Percentiles rank a stretch among this genome's conserved stretches.
Evolutionary conservation across 2,113 vertebrate species (phyloP).

Genomic region (Urocolius indicus): DNA sequence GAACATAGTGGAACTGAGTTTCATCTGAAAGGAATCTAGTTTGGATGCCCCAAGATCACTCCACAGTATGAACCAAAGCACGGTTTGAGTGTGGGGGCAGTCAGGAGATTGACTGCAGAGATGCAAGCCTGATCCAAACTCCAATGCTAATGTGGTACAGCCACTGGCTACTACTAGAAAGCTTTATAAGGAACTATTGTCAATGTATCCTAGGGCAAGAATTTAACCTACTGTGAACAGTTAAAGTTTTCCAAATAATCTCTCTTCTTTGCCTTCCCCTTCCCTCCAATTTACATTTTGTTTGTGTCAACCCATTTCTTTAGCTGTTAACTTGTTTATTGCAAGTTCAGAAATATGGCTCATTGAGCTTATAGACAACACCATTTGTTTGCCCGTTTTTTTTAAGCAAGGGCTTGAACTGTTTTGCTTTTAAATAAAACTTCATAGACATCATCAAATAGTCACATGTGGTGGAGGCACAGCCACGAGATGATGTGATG

Average conservation of each 20-base stretch:
- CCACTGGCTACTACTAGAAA: background rate
- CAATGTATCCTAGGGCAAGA: background rate
- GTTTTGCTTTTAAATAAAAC: background rate
- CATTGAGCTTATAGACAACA: constrained; percentile 11
- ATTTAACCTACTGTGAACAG: constrained; percentile 31
- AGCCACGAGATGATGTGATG: background rate
- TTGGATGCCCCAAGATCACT: background rate
- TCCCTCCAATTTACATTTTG: constrained; percentile 23
- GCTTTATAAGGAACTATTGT: constrained; percentile 35
- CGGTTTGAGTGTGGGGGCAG: background rate
- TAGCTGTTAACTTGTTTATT: constrained; percentile 42
- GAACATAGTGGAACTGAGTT: background rate
- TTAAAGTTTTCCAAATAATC: constrained; percentile 31
- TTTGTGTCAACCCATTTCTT: constrained; percentile 37
- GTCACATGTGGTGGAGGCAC: background rate
- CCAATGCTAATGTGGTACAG: background rate
- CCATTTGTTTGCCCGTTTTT: constrained; percentile 28
- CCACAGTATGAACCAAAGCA: background rate
- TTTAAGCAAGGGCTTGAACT: background rate
- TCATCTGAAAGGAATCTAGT: background rate
- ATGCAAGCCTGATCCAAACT: background rate
- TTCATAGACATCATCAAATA: background rate
- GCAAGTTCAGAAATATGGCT: constrained; percentile 32
- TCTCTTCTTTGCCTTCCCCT: background rate
- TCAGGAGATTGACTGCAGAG: background rate